phyloP scores from a whole-genome alignment of 1,140 invertebrate species.

The Pentalonia nigronervosa region DNA sequence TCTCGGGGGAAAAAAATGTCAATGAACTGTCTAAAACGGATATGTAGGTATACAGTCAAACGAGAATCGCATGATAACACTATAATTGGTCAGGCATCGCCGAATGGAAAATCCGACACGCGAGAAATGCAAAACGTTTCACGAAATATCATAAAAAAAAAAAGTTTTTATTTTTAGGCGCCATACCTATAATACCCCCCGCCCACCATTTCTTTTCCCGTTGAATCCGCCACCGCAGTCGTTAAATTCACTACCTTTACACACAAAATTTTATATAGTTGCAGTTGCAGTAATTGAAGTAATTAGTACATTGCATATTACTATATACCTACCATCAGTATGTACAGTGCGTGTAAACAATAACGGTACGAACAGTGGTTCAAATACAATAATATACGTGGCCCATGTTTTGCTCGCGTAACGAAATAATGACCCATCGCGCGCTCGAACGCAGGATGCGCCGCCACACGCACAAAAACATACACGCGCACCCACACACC shows the following conservation, averaged over 20 bases:
- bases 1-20: too few species aligned
- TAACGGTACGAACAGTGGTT: background rate
- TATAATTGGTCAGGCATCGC: too few species aligned
- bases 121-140: background rate
- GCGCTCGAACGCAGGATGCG: background rate
- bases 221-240: background rate
- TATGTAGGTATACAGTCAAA: background rate
- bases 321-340: background rate
- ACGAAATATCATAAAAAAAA: background rate
- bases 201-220: background rate
- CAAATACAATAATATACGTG: background rate
- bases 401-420: background rate
- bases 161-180: background rate
- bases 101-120: background rate
- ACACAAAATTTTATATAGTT: background rate
- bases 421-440: conserved; percentile 18
- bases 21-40: too few species aligned
- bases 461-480: background rate
- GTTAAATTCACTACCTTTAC: background rate
- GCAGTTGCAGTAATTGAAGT: background rate
- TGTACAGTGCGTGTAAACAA: background rate
- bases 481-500: too few species aligned
- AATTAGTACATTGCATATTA: background rate
- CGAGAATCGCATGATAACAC: background rate
- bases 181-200: too few species aligned